These are phyloP conservation scores for Drosophila hamatofila DNA, from an alignment of 2,888 invertebrate genomes.

Conservation along the genomic window DNA sequence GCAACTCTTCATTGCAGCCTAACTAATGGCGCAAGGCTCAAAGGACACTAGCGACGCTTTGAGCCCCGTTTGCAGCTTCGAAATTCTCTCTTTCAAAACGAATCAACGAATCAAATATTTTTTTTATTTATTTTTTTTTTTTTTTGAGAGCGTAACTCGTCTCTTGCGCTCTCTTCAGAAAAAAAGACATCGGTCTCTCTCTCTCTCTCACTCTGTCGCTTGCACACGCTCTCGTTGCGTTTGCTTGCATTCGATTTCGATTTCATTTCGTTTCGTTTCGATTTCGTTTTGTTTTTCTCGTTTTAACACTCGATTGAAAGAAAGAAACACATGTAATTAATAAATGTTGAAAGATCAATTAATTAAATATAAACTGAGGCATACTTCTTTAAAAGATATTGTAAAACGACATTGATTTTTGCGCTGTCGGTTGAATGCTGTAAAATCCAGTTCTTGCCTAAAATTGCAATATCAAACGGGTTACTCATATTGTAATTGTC, in stretches of 20 bases:
- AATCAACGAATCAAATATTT: conserved; percentile 47
- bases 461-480: conserved; percentile 86
- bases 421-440: conserved; percentile 93
- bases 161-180: conserved; percentile 8
- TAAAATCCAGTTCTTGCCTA: conserved; percentile 98
- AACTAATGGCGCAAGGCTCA: conserved; percentile 38
- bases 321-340: conserved; percentile 75
- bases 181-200: conserved; percentile 8
- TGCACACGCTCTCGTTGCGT: conserved; percentile 36
- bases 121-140: not conserved
- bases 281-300: conserved; percentile 42
- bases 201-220: conserved; percentile 15
- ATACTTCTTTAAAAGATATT: conserved; percentile 95
- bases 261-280: conserved; percentile 33
- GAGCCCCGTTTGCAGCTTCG: conserved; percentile 31
- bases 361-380: conserved; percentile 83
- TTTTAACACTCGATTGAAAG: conserved; percentile 74
- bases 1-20: conserved; percentile 34
- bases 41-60: conserved; percentile 8
- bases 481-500: conserved; percentile 83
- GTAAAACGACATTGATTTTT: conserved; percentile 94
- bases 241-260: conserved; percentile 20
- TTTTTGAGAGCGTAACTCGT: conserved; percentile 25
- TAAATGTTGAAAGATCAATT: conserved; percentile 71
- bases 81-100: conserved; percentile 40